These are phyloP conservation scores for Epizoanthus illoricatus DNA, from an alignment of 92 coral and sea anemone species.

Conservation along the genomic window DNA sequence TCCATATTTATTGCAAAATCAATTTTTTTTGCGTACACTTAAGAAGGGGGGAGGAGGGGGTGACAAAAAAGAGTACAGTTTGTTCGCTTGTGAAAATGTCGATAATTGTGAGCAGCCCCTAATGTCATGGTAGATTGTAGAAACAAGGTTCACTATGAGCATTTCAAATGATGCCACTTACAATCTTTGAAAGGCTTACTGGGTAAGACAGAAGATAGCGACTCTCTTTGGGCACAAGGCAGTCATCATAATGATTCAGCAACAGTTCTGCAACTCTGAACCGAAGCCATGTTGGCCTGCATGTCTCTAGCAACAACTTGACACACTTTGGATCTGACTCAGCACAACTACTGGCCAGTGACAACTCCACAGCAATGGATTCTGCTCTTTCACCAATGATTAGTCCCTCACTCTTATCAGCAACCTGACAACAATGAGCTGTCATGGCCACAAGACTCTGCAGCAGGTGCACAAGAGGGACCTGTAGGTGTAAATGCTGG, in stretches of 20 bases:
- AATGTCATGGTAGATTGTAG: not conserved
- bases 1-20: too few relatives aligned
- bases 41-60: too few relatives aligned
- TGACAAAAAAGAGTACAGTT: too few relatives aligned
- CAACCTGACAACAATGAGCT: conserved; percentile 56
- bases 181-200: conserved; percentile 80
- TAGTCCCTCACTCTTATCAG: conserved; percentile 55
- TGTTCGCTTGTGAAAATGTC: too few relatives aligned
- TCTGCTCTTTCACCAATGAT: conserved; percentile 58
- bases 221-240: conserved; percentile 71
- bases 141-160: not conserved
- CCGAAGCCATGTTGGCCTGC: conserved; percentile 77
- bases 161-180: conserved; percentile 47
- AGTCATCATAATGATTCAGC: conserved; percentile 68
- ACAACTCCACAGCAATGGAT: conserved; percentile 77
- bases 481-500: conserved; percentile 10
- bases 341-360: conserved; percentile 54
- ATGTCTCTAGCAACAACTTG: conserved; percentile 71
- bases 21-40: too few relatives aligned
- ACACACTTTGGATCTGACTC: conserved; percentile 50
- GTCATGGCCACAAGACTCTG: conserved; percentile 74
- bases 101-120: too few relatives aligned
- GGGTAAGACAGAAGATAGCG: conserved; percentile 56
- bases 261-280: conserved; percentile 75
- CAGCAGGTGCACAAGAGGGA: conserved; percentile 51